Conservation (phyloP, 2,888 invertebrate genomes). For the Phyto melanocephala region DNA sequence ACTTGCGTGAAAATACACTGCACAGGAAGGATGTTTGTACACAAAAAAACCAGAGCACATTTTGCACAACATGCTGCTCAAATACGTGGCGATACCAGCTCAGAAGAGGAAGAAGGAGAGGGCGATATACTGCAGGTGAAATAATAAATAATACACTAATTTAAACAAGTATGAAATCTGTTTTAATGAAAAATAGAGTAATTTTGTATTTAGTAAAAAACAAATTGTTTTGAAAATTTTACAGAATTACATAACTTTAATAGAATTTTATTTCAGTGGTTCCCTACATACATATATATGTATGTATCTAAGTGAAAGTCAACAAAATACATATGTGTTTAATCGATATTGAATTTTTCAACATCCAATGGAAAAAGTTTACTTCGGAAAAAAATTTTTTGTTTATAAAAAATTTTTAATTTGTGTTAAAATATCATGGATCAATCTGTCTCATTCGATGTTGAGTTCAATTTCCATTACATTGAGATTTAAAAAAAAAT, state of each 20-base stretch:
- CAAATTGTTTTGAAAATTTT: constrained; percentile 4
- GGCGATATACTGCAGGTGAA: constrained; percentile 78
- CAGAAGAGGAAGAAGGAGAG: constrained; percentile 82
- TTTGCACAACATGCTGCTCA: constrained; percentile 78
- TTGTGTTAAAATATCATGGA: too few species aligned
- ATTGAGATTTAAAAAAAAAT: too few species aligned
- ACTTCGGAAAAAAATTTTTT: too few species aligned
- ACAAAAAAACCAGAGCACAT: constrained; percentile 77
- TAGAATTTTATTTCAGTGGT: not conserved
- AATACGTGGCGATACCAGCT: constrained; percentile 79
- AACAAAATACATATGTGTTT: constrained; percentile 23
- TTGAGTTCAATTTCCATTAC: too few species aligned
- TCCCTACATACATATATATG: too few species aligned
- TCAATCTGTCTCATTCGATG: too few species aligned
- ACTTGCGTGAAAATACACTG: not conserved
- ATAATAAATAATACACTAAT: not conserved
- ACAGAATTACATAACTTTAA: constrained; percentile 12
- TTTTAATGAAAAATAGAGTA: not conserved
- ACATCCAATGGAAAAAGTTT: not conserved
- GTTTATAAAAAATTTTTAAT: too few species aligned
- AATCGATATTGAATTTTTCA: constrained; percentile 29
- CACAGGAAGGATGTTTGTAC: constrained; percentile 80
- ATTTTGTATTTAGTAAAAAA: not conserved
- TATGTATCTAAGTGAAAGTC: not conserved
- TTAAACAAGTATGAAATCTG: not conserved